phyloP scores from a whole-genome alignment of 2,888 invertebrate species.

The Cenopis cana region DNA sequence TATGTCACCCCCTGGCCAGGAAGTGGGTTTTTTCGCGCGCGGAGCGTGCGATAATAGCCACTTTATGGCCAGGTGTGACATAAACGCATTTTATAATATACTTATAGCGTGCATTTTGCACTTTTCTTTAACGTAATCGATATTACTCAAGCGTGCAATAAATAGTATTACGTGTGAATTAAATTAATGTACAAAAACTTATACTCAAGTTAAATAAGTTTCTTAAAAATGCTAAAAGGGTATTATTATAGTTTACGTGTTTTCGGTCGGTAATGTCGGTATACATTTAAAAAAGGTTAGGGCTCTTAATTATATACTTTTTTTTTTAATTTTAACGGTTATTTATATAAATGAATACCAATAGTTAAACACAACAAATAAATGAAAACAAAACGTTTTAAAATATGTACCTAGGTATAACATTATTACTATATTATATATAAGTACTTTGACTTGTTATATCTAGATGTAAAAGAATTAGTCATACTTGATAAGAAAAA shows the following conservation, averaged over 20 bases:
- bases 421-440: background rate
- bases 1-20: no score
- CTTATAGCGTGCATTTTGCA: slow-evolving; percentile 10
- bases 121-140: slow-evolving; percentile 3
- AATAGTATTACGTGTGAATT: background rate
- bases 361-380: no score
- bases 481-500: background rate
- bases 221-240: background rate
- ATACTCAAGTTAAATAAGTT: background rate
- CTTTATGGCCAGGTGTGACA: no score
- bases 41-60: no score
- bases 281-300: background rate
- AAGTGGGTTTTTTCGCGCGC: no score
- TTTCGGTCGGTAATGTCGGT: background rate
- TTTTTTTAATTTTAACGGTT: no score
- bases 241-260: no score
- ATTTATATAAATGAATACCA: no score
- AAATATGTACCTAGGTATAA: background rate
- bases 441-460: background rate
- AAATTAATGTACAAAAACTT: background rate
- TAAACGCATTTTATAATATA: slow-evolving; percentile 1
- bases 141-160: background rate
- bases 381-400: no score
- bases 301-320: no score
- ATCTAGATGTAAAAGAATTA: background rate